Evolutionary conservation across 2,797 vertebrate species (phyloP), one percentile per base, ranked within the genome.

Genomic region (Falco naumanni): DNA sequence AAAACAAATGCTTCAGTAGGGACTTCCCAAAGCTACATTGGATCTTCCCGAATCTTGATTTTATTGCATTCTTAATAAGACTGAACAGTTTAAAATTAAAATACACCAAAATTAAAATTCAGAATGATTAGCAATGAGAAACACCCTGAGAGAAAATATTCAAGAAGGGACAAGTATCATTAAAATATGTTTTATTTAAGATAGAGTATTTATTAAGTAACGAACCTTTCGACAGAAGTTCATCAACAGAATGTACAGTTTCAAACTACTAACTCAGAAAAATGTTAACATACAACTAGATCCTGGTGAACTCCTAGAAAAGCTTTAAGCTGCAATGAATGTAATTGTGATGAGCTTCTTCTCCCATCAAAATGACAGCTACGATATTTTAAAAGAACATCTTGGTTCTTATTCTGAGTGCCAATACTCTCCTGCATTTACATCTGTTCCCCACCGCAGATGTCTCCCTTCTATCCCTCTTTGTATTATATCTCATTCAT

Each of bases 31-130:
- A 41, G 59, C 2, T 10, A 20, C 22, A 1, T 18, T 9, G 48
- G 17, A 3, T 71, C 9, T 70, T 61, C 41, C 16, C 2, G 6
- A 4, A 28, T 90, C 26, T 60, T 50, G 16, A 47, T 60, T 74
- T 79, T 47, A 53, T 43, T 84, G 26, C 1, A 0, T 70, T 88
- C 43, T 76, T 63, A 37, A 1, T 57, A 59, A 83, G 6, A 47
- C 31, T 33, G 26, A 77, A n/a, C 24, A 57, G 29, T 82, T 74
- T 90, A 80, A 96, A 90, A 7, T 74, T 90, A 80, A 96, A 90
- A 7, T 11, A 68, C 47, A 75, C 22, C 24, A 71, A 63, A 87
- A 93, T 84, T 84, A 68, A 78, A 87, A 75, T 82, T 85, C 57
- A 70, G 51, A 71, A 65, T 6, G 1, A 22, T n/a, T 64, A n/a